Base-by-base conservation (phyloP, 2,113 vertebrate species). In the Larimichthys polyactis region DNA sequence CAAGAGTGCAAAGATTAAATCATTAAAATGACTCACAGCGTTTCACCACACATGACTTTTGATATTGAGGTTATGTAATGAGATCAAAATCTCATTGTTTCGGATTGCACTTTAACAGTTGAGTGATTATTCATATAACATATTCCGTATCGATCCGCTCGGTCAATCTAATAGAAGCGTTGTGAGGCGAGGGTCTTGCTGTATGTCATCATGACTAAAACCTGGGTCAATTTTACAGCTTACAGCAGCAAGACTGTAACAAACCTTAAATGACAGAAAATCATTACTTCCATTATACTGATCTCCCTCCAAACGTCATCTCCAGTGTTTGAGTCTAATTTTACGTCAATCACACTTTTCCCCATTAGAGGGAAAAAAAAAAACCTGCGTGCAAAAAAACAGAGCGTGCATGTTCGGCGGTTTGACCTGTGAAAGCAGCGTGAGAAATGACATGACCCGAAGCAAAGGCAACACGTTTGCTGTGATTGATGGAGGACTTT, bases 251-350 rank as follows among this genome's bases (percentile, higher is more conserved):
- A 32, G 54, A 69, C 64, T 82, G 72, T 67, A 80, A 64, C 77
- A 81, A 83, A 88, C 27, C 68, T 27, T 14, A 60, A 75, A 84
- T 60, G 69, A 90, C 77, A 87, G 81, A 81, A 91, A 90, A 90
- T 86, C 66, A 67, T 7, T 87, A 81, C 75, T 88, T 81, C 66
- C 74, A 87, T 90, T 86, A 66, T 17, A 55, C 71, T 81, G 78
- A 73, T 81, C 51, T 78, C 63, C 68, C 67, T 40, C 57, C 64
- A 71, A 69, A 75, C 43, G 58, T 60, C 27, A 46, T 79, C 14
- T 64, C 17, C n/a, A 46, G 22, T 40, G 51, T 65, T 65, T 52
- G 64, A 85, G 40, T 82, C 73, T 40, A 81, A 69, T 86, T 24
- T 76, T 4, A 72, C 65, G 68, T 78, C 55, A 74, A 36, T 85